Evolutionary conservation across 2,888 invertebrate species (phyloP).

Genomic region (Pegoplata infirma): DNA sequence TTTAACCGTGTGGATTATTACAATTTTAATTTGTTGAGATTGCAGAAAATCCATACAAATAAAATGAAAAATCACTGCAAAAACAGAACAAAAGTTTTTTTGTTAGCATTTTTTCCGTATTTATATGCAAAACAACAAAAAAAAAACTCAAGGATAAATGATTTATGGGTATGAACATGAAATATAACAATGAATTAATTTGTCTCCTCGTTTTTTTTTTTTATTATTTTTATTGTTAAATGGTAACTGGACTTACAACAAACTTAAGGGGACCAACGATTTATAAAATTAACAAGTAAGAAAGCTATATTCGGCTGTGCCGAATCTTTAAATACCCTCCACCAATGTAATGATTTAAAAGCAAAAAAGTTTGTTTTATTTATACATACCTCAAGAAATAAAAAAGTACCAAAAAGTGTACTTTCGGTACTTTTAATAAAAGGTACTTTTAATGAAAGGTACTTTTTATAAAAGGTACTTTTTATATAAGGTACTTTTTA

Average conservation of each 20-base stretch:
- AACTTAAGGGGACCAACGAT: slow-evolving; percentile 26
- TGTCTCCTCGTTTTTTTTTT: slow-evolving; percentile 43
- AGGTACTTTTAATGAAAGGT: no score
- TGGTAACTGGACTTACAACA: slow-evolving; percentile 5
- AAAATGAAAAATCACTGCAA: slow-evolving; percentile 40
- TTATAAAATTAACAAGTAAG: no score
- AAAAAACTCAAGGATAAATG: slow-evolving; percentile 16
- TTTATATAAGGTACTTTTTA: no score
- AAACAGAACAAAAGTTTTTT: slow-evolving; percentile 35
- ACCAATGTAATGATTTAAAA: no score
- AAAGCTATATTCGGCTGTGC: no score
- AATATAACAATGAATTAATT: slow-evolving; percentile 59
- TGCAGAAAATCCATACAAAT: slow-evolving; percentile 52
- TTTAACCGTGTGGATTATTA: slow-evolving; percentile 38
- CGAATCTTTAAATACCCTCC: no score
- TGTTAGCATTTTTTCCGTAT: no score
- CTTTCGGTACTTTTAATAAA: no score
- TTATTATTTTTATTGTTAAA: slow-evolving; percentile 10
- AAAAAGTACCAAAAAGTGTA: no score
- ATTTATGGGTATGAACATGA: slow-evolving; percentile 49
- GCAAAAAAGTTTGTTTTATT: no score
- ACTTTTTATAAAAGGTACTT: no score
- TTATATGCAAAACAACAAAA: not conserved
- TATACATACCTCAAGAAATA: no score
- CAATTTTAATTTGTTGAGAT: slow-evolving; percentile 53